Percentiles rank a stretch among this genome's conserved stretches.
Evolutionary conservation across 2,797 vertebrate genomes (phyloP).

Genomic region (Argya squamiceps): DNA sequence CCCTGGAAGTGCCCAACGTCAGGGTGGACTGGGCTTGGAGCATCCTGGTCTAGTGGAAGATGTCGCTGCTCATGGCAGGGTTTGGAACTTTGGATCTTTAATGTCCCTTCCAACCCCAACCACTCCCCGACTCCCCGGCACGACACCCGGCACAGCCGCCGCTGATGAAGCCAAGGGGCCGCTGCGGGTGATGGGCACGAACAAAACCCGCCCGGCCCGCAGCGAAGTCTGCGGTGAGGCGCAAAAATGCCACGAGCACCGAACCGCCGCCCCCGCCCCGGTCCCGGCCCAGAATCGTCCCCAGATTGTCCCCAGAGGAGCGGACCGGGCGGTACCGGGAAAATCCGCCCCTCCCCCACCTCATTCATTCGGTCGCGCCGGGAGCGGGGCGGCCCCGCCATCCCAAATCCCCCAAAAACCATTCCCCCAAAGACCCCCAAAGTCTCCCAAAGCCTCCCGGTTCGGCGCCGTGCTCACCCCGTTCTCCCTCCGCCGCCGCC

Average conservation of each 20-base stretch:
- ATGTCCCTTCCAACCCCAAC: not conserved
- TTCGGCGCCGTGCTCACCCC: not conserved
- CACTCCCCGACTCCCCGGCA: not conserved
- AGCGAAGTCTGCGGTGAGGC: not conserved
- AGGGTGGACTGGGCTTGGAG: accelerated
- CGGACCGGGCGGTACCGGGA: not conserved
- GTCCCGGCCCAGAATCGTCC: not conserved
- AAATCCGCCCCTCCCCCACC: not conserved
- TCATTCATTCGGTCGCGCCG: not conserved
- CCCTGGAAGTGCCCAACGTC: not conserved
- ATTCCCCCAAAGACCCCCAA: accelerated
- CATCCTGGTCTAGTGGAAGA: too few relatives aligned
- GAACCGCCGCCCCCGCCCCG: not conserved
- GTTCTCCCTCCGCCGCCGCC: not conserved
- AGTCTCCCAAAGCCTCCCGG: too few relatives aligned
- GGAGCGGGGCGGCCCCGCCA: not conserved
- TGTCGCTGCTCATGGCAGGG: not conserved
- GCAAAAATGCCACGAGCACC: not conserved
- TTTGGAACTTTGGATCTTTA: not conserved
- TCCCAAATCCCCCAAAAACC: not conserved
- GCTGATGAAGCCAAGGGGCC: not conserved
- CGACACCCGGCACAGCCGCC: not conserved
- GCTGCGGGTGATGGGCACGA: not conserved
- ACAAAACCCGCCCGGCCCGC: not conserved
- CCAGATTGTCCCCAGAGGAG: not conserved